Percentiles rank a stretch among this genome's conserved stretches.
Conservation (phyloP, 2,797 vertebrate genomes). For the Gadopsis marmoratus region DNA sequence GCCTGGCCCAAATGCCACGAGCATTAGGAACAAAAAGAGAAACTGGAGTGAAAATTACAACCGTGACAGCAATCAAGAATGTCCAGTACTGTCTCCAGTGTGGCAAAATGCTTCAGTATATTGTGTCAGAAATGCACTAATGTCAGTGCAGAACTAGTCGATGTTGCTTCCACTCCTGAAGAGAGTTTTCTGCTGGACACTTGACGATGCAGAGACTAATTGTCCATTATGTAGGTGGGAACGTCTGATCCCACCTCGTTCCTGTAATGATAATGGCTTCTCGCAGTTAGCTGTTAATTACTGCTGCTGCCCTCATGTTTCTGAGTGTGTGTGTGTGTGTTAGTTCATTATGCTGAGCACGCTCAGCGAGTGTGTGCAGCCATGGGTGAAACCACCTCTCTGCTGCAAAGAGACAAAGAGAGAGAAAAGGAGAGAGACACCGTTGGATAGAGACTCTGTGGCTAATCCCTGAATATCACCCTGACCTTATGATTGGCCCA, state of each 20-base stretch:
- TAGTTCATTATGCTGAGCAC: slow-evolving; percentile 65
- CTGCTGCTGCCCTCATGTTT: slow-evolving; percentile 49
- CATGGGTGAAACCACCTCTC: slow-evolving; percentile 60
- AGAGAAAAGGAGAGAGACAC: slow-evolving; percentile 20
- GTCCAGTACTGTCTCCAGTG: neutral
- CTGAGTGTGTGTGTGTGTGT: slow-evolving; percentile 37
- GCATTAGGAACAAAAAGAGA: neutral
- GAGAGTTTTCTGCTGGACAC: slow-evolving; percentile 40
- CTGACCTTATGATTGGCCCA: slow-evolving; percentile 48
- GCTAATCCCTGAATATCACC: slow-evolving; percentile 50
- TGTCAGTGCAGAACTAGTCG: neutral
- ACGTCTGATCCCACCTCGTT: slow-evolving; percentile 66
- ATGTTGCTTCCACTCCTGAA: slow-evolving; percentile 10
- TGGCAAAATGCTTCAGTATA: neutral
- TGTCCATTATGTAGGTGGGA: slow-evolving; percentile 71
- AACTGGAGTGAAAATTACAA: slow-evolving; percentile 15
- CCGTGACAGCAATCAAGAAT: neutral
- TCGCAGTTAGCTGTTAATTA: slow-evolving; percentile 73
- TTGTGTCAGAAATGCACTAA: neutral
- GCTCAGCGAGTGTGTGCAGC: slow-evolving; percentile 58
- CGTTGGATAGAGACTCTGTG: slow-evolving; percentile 47
- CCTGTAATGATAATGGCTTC: slow-evolving; percentile 70
- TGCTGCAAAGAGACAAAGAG: slow-evolving; percentile 30
- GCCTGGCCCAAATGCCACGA: neutral
- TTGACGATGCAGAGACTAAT: slow-evolving; percentile 54